Evolutionary conservation across 2,888 invertebrate genomes (phyloP), one percentile per base, ranked within the genome.

Genomic region (Drosophila diplacantha): DNA sequence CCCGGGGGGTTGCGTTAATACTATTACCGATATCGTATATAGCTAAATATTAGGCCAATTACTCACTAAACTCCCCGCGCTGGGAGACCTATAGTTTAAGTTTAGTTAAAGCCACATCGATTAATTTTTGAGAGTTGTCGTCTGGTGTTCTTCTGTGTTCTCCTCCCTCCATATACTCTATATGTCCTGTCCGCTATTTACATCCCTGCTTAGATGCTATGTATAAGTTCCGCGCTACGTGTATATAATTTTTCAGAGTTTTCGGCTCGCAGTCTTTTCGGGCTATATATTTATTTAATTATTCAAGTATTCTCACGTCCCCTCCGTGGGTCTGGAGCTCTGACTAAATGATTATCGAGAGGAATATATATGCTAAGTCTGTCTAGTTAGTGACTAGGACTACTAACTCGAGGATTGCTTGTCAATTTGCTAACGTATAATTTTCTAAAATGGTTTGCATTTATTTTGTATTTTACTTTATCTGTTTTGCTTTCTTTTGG

Each of bases 221-320:
- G 32, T 70, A 55, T 76, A 49, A 78, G 37, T 56, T 56, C 54
- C 43, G 50, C 46, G 62, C 47, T 62, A 52, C 60, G 51, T 73
- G 47, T 69, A 69, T 73, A 72, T 74, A 75, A 68, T 72, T 85
- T 81, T 85, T 85, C 71, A 79, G 84, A 81, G 81, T 83, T 83
- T 73, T 74, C 74, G 74, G 83, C 83, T 85, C 85, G 74, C 83
- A 83, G 83, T 83, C 83, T 85, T 83, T 75, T 83, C 72, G 83
- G 83, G 75, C 83, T 83, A 73, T 80, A 71, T 75, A 44, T 39
- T 39, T 41, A 41, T 44, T 44, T 75, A 71, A 75, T 73, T 67
- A 71, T 69, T 61, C 52, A 58, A 46, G 50, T 61, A 53, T 61
- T 67, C 57, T 68, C 73, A 65, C 49, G 63, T 73, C 53, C 63